These are phyloP conservation scores for Cirrhinus mrigala DNA, from an alignment of 2,797 vertebrate genomes.

Conservation along the genomic window DNA sequence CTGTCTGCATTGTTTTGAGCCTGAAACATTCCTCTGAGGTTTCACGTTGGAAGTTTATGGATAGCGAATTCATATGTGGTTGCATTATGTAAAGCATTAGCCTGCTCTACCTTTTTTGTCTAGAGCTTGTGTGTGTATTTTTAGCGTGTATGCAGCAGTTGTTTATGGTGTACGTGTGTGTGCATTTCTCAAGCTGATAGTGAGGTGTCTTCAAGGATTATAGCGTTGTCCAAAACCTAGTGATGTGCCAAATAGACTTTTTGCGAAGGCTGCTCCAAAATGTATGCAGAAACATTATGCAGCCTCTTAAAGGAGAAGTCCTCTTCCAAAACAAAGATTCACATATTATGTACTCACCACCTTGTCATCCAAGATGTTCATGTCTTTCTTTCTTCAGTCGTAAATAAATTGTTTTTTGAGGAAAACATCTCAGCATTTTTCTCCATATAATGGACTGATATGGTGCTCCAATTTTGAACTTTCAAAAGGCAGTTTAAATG, in stretches of 20 bases:
- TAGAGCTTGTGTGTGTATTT: background rate
- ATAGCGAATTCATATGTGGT: background rate
- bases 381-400: too few species aligned
- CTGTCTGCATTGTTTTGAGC: background rate
- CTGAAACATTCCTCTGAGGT: background rate
- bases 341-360: too few species aligned
- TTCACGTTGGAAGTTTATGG: background rate
- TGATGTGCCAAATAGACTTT: conserved; percentile 3
- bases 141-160: background rate
- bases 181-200: conserved; percentile 21
- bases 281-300: background rate
- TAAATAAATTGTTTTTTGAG: too few species aligned
- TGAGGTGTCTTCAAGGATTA: conserved; percentile 17
- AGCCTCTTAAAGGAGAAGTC: too few species aligned
- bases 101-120: background rate
- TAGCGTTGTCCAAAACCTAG: background rate
- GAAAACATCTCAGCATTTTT: too few species aligned
- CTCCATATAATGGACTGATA: too few species aligned
- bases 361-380: too few species aligned
- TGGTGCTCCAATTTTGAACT: too few species aligned
- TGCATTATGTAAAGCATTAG: background rate
- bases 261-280: background rate
- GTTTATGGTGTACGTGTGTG: background rate
- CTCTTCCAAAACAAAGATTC: too few species aligned
- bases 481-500: too few species aligned